phyloP scores from a whole-genome alignment of 1,140 invertebrate species.

The Maconellicoccus hirsutus region DNA sequence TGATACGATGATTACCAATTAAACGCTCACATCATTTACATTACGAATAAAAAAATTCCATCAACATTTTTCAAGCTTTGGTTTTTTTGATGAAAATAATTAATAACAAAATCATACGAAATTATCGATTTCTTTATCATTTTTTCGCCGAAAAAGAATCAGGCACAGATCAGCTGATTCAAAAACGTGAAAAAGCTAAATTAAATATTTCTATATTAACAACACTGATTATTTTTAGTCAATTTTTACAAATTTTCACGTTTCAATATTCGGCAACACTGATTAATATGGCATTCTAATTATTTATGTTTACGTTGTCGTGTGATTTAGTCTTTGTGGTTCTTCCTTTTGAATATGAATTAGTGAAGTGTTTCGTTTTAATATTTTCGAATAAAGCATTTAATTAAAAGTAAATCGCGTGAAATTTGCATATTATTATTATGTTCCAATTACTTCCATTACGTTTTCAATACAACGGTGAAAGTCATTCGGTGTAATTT shows the following conservation, averaged over 20 bases:
- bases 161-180: neutral
- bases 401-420: no score
- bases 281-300: neutral
- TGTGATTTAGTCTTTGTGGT: neutral
- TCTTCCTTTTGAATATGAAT: neutral
- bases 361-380: neutral
- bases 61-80: no score
- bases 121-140: no score
- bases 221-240: neutral
- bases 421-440: no score
- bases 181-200: neutral
- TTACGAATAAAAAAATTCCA: no score
- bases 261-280: neutral
- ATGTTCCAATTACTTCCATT: neutral
- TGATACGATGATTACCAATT: no score
- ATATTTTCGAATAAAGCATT: no score
- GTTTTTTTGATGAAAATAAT: no score
- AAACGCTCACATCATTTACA: no score
- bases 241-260: neutral
- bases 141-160: no score
- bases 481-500: neutral
- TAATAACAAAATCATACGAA: no score
- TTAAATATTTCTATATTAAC: neutral
- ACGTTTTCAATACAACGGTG: neutral
- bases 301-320: slow-evolving; percentile 9